phyloP scores from a whole-genome alignment of 2,888 invertebrate genomes.

The Steinernema hermaphroditum region DNA sequence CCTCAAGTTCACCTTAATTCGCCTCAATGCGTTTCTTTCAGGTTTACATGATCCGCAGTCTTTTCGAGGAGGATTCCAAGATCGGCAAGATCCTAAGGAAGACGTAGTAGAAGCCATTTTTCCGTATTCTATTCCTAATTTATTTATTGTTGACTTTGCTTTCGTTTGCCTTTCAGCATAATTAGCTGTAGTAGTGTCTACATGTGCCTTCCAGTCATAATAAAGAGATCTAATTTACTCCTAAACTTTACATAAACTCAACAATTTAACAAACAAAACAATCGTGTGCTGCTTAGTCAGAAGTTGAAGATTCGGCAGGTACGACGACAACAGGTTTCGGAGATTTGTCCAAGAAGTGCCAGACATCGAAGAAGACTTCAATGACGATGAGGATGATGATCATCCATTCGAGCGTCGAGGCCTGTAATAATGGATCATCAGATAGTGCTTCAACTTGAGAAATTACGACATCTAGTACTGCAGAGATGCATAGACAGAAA shows the following conservation, averaged over 20 bases:
- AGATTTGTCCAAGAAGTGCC: conserved; percentile 50
- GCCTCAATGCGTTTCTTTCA: too few relatives aligned
- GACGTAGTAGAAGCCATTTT: not conserved
- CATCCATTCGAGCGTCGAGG: conserved; percentile 92
- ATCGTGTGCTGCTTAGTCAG: too few relatives aligned
- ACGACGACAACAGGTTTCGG: conserved; percentile 33
- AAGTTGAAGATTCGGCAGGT: too few relatives aligned
- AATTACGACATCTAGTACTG: conserved; percentile 10
- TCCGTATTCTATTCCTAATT: not conserved
- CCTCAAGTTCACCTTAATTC: too few relatives aligned
- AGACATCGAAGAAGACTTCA: conserved; percentile 74
- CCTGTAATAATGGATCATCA: too few relatives aligned
- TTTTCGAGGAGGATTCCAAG: conserved; percentile 75
- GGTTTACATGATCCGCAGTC: conserved; percentile 78
- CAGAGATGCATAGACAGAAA: not conserved
- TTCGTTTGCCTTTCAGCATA: too few relatives aligned
- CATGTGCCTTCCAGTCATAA: too few relatives aligned
- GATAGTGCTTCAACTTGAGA: too few relatives aligned
- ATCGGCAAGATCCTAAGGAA: conserved; percentile 60
- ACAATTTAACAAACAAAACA: too few relatives aligned
- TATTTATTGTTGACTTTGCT: not conserved
- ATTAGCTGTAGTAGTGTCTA: too few relatives aligned
- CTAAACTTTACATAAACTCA: too few relatives aligned
- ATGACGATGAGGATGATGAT: conserved; percentile 92
- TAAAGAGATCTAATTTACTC: too few relatives aligned